These are phyloP conservation scores for Gephyroberyx darwinii DNA, from an alignment of 2,797 vertebrate genomes.

Conservation along the genomic window DNA sequence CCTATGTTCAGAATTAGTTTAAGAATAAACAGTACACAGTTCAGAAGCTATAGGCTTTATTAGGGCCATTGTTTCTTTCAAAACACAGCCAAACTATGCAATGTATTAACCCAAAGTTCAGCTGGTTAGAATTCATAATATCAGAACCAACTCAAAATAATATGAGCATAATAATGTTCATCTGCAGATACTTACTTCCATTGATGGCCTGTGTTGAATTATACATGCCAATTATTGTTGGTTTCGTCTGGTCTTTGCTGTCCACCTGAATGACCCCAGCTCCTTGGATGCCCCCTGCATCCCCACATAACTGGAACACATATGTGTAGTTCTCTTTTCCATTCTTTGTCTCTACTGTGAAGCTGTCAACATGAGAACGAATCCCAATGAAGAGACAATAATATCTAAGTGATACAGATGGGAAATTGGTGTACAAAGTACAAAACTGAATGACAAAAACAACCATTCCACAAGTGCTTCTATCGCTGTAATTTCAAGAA, in stretches of 20 bases:
- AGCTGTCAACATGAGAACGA: conserved; percentile 63
- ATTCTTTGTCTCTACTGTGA: conserved; percentile 24
- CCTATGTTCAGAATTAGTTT: background rate
- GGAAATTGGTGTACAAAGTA: background rate
- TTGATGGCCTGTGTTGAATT: conserved; percentile 82
- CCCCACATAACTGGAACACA: conserved; percentile 88
- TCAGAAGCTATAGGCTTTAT: background rate
- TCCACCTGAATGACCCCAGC: conserved; percentile 87
- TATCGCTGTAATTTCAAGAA: background rate
- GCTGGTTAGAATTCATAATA: background rate
- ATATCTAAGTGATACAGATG: background rate
- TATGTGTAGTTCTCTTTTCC: conserved; percentile 81
- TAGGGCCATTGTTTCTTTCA: background rate
- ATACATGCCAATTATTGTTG: conserved; percentile 84
- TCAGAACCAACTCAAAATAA: background rate
- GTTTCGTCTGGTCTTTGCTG: background rate
- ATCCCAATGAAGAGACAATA: conserved; percentile 5
- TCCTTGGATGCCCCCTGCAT: conserved; percentile 74
- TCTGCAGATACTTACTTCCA: conserved; percentile 85
- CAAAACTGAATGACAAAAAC: background rate
- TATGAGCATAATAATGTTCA: background rate
- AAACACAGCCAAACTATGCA: conserved; percentile 2
- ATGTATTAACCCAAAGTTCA: background rate
- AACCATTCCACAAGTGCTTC: background rate
- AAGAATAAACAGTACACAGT: background rate